These are phyloP conservation scores for Stenodera caucasica DNA, from an alignment of 2,888 invertebrate genomes.

Conservation along the genomic window DNA sequence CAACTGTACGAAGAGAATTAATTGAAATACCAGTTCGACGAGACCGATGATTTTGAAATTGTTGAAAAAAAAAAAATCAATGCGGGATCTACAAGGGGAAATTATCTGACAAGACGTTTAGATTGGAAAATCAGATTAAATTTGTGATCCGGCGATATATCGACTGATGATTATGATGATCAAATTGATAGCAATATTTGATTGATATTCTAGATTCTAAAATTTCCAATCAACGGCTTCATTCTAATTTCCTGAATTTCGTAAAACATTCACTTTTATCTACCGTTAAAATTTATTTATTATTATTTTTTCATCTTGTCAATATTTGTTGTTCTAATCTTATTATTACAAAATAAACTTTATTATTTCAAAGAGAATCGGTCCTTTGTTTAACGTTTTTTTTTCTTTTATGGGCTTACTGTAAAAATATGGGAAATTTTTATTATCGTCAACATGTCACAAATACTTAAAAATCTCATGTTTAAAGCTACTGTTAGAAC, in stretches of 20 bases:
- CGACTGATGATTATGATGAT: too few relatives aligned
- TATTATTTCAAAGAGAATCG: not conserved
- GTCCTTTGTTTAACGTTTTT: not conserved
- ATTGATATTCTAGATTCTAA: too few relatives aligned
- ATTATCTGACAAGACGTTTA: not conserved
- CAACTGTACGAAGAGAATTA: not conserved
- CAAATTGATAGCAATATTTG: too few relatives aligned
- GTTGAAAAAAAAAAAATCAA: not conserved
- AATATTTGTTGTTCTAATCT: slow-evolving; percentile 4
- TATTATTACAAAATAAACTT: not conserved
- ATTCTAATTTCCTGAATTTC: not conserved
- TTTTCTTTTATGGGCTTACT: too few relatives aligned
- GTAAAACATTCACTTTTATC: not conserved
- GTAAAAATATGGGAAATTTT: not conserved
- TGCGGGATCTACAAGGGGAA: not conserved
- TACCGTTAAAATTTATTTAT: not conserved
- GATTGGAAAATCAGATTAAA: not conserved
- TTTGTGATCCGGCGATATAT: too few relatives aligned
- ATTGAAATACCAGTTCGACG: not conserved
- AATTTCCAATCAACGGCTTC: too few relatives aligned
- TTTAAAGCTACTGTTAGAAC: not conserved
- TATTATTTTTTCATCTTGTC: too few relatives aligned
- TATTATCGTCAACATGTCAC: not conserved
- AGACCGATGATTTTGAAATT: not conserved
- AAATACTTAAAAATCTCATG: not conserved